phyloP scores from a whole-genome alignment of 2,113 vertebrate genomes.

The Odocoileus virginianus region DNA sequence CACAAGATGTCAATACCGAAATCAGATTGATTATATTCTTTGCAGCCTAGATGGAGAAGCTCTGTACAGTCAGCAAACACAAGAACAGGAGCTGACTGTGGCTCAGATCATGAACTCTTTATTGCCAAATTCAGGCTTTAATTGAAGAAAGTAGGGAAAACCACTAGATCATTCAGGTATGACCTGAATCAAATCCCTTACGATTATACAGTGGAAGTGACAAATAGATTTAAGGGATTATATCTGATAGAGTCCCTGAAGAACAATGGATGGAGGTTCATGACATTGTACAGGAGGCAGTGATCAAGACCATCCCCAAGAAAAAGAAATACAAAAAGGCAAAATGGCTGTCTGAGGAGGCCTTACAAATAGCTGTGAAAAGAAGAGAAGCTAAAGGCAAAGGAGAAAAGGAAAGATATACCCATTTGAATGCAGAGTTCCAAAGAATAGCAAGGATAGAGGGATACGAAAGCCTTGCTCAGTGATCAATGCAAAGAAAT shows the following conservation, averaged over 20 bases:
- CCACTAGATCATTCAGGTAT: background rate
- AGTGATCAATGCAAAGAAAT: background rate
- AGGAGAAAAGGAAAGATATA: background rate
- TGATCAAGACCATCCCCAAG: background rate
- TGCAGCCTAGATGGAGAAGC: background rate
- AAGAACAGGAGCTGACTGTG: background rate
- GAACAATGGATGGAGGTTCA: background rate
- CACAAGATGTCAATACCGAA: background rate
- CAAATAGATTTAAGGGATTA: background rate
- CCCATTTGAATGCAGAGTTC: background rate
- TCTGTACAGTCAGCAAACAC: background rate
- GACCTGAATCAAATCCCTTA: background rate
- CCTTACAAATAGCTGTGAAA: background rate
- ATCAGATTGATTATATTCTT: background rate
- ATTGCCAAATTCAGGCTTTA: background rate
- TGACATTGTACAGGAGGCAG: background rate
- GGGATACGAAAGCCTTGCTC: background rate
- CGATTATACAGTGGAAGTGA: background rate
- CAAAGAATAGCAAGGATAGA: background rate
- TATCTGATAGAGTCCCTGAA: background rate
- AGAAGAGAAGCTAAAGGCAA: background rate
- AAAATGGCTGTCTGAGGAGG: background rate
- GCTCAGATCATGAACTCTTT: background rate
- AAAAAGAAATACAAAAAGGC: background rate
- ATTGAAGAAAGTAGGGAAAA: background rate